Conservation (phyloP, 2,797 vertebrate species). For the Squalus acanthias region DNA sequence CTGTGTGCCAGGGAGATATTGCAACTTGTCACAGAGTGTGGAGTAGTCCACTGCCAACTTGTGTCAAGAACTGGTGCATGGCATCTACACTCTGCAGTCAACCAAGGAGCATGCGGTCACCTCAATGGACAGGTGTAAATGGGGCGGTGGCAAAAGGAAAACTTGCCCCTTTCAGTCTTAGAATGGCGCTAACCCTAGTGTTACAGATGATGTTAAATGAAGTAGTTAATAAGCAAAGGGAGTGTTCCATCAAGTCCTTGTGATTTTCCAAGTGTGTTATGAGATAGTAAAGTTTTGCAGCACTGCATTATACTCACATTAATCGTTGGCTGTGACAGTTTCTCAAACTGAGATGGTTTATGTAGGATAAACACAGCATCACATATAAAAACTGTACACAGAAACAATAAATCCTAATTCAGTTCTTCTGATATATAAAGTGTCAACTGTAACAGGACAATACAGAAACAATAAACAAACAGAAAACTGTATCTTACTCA, state of each 20-base stretch:
- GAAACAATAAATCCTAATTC: slow-evolving; percentile 19
- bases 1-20: not conserved
- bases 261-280: not conserved
- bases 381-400: not conserved
- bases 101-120: not conserved
- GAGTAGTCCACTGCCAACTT: not conserved
- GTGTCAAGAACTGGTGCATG: not conserved
- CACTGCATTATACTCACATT: not conserved
- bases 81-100: not conserved
- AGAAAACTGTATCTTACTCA: not conserved
- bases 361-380: not conserved
- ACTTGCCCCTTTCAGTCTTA: not conserved
- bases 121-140: not conserved
- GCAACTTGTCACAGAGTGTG: not conserved
- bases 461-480: not conserved
- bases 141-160: not conserved
- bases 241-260: not conserved
- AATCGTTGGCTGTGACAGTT: not conserved
- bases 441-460: not conserved
- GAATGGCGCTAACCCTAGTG: not conserved
- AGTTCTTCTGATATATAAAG: not conserved
- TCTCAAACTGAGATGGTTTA: not conserved
- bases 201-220: not conserved
- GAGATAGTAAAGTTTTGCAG: not conserved
- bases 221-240: not conserved